These are phyloP conservation scores for Drosophila kanekoi DNA, from an alignment of 2,888 invertebrate genomes.

Conservation along the genomic window DNA sequence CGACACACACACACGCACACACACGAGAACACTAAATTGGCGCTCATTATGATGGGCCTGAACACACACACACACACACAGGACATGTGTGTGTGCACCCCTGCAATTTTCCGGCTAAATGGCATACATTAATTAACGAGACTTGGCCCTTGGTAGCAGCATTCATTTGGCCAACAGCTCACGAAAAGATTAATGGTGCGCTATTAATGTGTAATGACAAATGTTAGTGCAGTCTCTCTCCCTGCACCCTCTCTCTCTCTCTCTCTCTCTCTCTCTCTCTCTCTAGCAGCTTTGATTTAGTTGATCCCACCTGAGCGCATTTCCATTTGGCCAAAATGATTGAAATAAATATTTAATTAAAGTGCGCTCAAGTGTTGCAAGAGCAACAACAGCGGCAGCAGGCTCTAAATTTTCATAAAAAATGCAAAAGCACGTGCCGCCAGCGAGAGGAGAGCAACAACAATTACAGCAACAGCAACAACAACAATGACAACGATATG, in stretches of 20 bases:
- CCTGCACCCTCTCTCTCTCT: background rate
- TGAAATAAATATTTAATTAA: conserved; percentile 81
- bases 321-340: conserved; percentile 67
- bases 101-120: conserved; percentile 79
- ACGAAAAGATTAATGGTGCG: conserved; percentile 83
- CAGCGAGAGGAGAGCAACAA: conserved; percentile 29
- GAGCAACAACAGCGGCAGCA: conserved; percentile 39
- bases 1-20: conserved; percentile 35
- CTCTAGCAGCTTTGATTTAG: conserved; percentile 33
- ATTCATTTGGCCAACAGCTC: conserved; percentile 66
- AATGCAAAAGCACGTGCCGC: conserved; percentile 75
- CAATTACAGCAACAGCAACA: conserved; percentile 15
- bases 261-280: background rate
- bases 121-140: conserved; percentile 80
- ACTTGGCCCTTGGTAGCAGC: conserved; percentile 60
- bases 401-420: conserved; percentile 77
- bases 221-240: conserved; percentile 70
- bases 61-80: conserved; percentile 35
- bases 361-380: conserved; percentile 66
- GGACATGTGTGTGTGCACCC: conserved; percentile 52
- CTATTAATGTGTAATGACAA: conserved; percentile 84
- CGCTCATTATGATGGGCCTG: conserved; percentile 74
- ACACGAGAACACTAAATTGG: conserved; percentile 69
- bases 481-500: conserved; percentile 45
- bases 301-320: conserved; percentile 33